Evolutionary conservation across 2,797 vertebrate genomes (phyloP).

Genomic region (Pterois miles): DNA sequence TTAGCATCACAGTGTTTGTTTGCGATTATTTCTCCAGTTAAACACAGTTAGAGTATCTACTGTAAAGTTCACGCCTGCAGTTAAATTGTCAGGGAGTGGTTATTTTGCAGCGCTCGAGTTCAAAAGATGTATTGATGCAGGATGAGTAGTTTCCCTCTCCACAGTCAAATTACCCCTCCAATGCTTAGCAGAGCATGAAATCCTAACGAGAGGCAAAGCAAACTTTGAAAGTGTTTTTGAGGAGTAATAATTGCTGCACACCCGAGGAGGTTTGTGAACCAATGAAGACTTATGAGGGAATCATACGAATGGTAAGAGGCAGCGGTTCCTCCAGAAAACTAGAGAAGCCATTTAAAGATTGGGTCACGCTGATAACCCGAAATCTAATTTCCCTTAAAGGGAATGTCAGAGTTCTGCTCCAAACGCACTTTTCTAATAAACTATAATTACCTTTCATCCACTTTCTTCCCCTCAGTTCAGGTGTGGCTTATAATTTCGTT

Average conservation of each 20-base stretch:
- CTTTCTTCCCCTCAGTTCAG: conserved; percentile 51
- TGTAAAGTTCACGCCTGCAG: not conserved
- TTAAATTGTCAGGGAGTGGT: conserved; percentile 19
- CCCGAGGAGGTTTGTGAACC: not conserved
- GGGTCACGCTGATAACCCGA: conserved; percentile 44
- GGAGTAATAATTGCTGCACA: conserved; percentile 27
- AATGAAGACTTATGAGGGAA: not conserved
- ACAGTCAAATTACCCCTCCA: conserved; percentile 6
- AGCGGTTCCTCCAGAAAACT: conserved; percentile 10
- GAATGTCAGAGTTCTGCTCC: conserved; percentile 60
- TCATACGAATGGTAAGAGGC: not conserved
- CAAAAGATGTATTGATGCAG: not conserved
- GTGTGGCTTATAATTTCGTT: conserved; percentile 48
- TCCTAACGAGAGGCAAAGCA: conserved; percentile 34
- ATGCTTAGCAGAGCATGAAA: conserved; percentile 14
- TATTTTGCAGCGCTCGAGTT: not conserved
- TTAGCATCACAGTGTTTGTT: not conserved
- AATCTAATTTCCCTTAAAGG: conserved; percentile 59
- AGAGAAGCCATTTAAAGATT: conserved; percentile 47
- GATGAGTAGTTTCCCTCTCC: conserved; percentile 12
- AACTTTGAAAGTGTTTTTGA: conserved; percentile 27
- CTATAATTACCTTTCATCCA: conserved; percentile 66
- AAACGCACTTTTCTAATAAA: conserved; percentile 69
- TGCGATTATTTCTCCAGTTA: not conserved
- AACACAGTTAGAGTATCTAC: not conserved